These are phyloP conservation scores for Liparis tanakae DNA, from an alignment of 2,797 vertebrate species.

Conservation along the genomic window DNA sequence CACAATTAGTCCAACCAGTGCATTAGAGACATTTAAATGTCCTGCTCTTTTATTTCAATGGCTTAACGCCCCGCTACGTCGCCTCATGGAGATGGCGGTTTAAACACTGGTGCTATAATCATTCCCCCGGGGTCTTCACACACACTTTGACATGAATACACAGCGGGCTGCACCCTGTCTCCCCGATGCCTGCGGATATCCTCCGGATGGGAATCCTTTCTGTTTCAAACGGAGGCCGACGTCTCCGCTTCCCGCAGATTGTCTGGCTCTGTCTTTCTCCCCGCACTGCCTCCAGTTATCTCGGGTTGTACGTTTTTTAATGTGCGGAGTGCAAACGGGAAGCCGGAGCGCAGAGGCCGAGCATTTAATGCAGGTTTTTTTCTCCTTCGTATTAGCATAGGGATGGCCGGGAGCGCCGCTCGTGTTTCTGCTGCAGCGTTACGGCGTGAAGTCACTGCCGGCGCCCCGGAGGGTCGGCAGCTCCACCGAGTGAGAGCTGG, in stretches of 20 bases:
- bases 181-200: constrained; percentile 49
- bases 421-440: constrained; percentile 21
- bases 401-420: constrained; percentile 32
- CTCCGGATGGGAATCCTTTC: constrained; percentile 49
- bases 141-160: constrained; percentile 42
- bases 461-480: constrained; percentile 14
- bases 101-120: constrained; percentile 50
- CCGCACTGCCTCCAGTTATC: constrained; percentile 42
- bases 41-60: constrained; percentile 10
- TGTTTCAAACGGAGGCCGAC: constrained; percentile 53
- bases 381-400: constrained; percentile 33
- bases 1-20: constrained; percentile 1
- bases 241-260: constrained; percentile 55
- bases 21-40: constrained; percentile 5
- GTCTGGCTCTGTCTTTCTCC: constrained; percentile 28
- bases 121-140: constrained; percentile 43
- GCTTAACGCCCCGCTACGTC: constrained; percentile 12
- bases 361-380: constrained; percentile 38
- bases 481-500: constrained; percentile 41
- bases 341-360: constrained; percentile 26
- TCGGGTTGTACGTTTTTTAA: constrained; percentile 20
- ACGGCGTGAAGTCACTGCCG: constrained; percentile 34
- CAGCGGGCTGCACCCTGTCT: constrained; percentile 31
- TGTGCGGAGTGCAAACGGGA: constrained; percentile 20
- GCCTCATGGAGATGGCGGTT: constrained; percentile 43